Percentiles rank a stretch among this genome's conserved stretches.
Evolutionary conservation across 2,113 vertebrate genomes (phyloP).

Genomic region (Stomatorhinus ivindoensis): DNA sequence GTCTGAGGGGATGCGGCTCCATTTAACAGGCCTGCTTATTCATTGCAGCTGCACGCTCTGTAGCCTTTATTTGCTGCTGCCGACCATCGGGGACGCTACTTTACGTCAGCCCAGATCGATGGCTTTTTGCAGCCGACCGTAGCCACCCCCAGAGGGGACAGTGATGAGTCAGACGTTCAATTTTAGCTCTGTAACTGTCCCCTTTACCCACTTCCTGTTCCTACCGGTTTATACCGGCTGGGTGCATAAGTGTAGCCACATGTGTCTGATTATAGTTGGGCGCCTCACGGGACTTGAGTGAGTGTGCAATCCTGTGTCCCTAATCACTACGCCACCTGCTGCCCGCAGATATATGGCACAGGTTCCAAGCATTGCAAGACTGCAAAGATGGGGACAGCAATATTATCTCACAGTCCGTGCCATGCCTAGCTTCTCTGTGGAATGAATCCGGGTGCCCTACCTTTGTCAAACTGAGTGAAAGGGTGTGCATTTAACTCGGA

Average conservation of each 20-base stretch:
- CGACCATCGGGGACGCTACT: background rate
- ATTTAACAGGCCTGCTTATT: background rate
- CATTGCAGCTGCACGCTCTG: background rate
- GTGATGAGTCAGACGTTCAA: background rate
- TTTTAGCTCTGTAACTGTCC: background rate
- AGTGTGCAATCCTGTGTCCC: background rate
- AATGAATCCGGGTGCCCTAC: background rate
- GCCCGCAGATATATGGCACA: background rate
- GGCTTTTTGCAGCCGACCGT: background rate
- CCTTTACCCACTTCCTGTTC: background rate
- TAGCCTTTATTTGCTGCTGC: background rate
- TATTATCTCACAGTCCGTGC: background rate
- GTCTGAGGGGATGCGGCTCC: background rate
- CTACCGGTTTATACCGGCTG: background rate
- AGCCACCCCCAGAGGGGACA: background rate
- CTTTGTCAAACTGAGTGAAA: background rate
- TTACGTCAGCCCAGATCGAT: background rate
- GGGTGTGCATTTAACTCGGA: background rate
- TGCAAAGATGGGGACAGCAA: background rate
- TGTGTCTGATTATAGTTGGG: background rate
- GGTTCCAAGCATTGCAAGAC: background rate
- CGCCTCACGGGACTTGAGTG: background rate
- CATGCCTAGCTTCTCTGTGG: background rate
- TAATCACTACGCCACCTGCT: background rate
- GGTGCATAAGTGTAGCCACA: background rate